Evolutionary conservation across 2,888 invertebrate genomes (phyloP).

Genomic region (Cerastis leucographa): DNA sequence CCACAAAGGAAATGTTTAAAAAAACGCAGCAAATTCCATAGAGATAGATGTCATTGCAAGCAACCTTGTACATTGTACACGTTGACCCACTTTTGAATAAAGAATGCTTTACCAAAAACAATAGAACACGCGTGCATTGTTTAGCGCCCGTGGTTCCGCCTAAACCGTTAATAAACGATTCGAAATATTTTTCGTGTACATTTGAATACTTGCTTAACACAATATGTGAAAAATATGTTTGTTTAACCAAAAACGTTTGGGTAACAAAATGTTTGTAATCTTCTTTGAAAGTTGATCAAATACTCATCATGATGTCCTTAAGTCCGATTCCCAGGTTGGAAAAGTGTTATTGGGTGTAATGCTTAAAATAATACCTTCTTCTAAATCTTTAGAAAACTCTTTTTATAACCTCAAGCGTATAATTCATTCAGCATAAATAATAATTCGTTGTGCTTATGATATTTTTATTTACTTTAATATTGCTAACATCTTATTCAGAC

Average conservation of each 20-base stretch:
- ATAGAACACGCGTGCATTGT: conserved; percentile 27
- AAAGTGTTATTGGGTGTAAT: too few relatives aligned
- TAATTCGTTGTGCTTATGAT: too few relatives aligned
- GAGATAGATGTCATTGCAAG: not conserved
- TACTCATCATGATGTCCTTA: too few relatives aligned
- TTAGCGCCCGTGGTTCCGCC: not conserved
- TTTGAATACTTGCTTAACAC: not conserved
- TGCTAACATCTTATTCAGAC: too few relatives aligned
- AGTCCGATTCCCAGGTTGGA: too few relatives aligned
- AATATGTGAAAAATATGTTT: conserved; percentile 6
- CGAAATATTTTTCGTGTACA: conserved; percentile 1
- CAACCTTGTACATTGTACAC: conserved; percentile 5
- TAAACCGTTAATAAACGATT: not conserved
- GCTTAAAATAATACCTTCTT: too few relatives aligned
- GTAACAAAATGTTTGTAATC: not conserved
- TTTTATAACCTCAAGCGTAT: too few relatives aligned
- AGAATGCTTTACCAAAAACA: conserved; percentile 33
- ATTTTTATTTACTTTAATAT: too few relatives aligned
- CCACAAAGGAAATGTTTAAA: conserved; percentile 7
- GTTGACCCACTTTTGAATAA: conserved; percentile 24
- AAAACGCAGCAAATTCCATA: not conserved
- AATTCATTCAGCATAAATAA: too few relatives aligned
- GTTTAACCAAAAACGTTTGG: not conserved
- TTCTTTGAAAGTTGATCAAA: not conserved
- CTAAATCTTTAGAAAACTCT: too few relatives aligned